Conservation (phyloP, 2,888 invertebrate species). For the Papilio gigon region DNA sequence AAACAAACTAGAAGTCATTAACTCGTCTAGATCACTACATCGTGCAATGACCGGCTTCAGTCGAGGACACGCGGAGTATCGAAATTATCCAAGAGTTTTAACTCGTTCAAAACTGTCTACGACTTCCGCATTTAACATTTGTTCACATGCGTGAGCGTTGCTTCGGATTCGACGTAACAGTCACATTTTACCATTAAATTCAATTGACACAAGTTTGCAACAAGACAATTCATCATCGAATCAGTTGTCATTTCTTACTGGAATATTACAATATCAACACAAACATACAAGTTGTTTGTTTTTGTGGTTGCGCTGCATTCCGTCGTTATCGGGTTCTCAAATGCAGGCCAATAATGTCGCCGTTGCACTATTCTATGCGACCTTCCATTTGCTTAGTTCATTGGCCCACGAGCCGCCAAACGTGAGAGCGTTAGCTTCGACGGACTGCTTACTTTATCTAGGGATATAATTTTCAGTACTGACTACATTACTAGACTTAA, state of each 20-base stretch:
- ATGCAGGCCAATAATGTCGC: slow-evolving; percentile 11
- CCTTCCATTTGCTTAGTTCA: slow-evolving; percentile 30
- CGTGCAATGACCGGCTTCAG: too few relatives aligned
- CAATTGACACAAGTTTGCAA: neutral
- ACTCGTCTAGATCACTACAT: neutral
- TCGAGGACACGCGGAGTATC: too few relatives aligned
- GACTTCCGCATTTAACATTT: too few relatives aligned
- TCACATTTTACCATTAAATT: too few relatives aligned
- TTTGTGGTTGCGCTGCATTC: neutral
- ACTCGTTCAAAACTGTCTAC: too few relatives aligned
- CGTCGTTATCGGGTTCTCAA: neutral
- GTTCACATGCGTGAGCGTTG: too few relatives aligned
- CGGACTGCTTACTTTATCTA: neutral
- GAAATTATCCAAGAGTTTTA: too few relatives aligned
- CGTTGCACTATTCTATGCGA: neutral
- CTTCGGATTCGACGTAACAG: too few relatives aligned
- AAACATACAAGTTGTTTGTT: neutral
- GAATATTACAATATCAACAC: neutral
- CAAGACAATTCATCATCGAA: neutral
- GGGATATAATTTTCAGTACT: neutral
- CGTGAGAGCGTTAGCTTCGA: slow-evolving; percentile 10
- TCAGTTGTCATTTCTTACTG: neutral
- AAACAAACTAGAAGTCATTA: neutral
- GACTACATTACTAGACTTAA: too few relatives aligned
- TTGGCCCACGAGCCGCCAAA: slow-evolving; percentile 7